Conservation (phyloP, 1,140 invertebrate genomes). For the Drosophila sp. region DNA sequence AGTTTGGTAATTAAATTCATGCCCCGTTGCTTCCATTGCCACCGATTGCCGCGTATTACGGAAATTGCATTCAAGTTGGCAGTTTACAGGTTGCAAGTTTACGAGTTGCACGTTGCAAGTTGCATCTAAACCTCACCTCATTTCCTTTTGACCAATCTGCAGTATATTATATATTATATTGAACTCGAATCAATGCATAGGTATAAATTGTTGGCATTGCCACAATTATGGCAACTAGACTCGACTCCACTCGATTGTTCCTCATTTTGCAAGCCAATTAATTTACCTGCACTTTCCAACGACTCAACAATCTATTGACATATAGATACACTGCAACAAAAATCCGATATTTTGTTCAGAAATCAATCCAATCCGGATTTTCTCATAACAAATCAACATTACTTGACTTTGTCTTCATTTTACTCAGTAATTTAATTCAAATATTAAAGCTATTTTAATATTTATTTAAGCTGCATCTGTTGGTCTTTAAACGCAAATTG, state of each 20-base stretch:
- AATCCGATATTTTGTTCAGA: too few species aligned
- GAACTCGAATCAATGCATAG: constrained; percentile 4
- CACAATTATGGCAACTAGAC: constrained; percentile 31
- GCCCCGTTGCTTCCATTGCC: constrained; percentile 60
- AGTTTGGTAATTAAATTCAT: constrained; percentile 78
- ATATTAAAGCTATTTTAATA: too few species aligned
- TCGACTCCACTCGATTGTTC: constrained; percentile 30
- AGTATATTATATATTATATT: constrained; percentile 23
- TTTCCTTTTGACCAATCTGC: constrained; percentile 63
- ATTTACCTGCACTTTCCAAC: constrained; percentile 27
- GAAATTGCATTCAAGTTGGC: constrained; percentile 75
- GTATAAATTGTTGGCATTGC: constrained; percentile 52
- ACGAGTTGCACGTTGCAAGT: constrained; percentile 11
- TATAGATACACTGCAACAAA: too few species aligned
- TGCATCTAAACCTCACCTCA: constrained; percentile 41
- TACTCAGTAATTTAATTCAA: too few species aligned
- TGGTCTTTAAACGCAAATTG: too few species aligned
- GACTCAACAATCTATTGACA: too few species aligned
- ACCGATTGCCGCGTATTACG: constrained; percentile 58
- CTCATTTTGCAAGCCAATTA: constrained; percentile 50
- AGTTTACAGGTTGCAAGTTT: constrained; percentile 23
- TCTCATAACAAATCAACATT: too few species aligned
- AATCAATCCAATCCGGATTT: too few species aligned
- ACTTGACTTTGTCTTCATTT: too few species aligned
- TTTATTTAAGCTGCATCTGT: too few species aligned